Evolutionary conservation across 2,113 vertebrate species (phyloP).

Genomic region (Corythornis madagascariensis): DNA sequence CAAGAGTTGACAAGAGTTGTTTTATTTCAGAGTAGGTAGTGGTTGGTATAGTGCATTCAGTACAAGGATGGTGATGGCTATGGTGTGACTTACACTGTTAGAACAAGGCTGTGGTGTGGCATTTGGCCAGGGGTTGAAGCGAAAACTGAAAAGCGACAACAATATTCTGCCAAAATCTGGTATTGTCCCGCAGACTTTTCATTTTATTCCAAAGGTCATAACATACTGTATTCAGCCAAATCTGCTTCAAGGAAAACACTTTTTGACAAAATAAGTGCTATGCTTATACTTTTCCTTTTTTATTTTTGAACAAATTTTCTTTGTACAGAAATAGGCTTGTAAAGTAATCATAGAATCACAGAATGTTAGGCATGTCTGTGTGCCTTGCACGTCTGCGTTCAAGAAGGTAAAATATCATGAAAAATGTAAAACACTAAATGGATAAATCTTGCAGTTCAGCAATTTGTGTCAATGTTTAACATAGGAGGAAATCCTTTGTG

Average conservation of each 20-base stretch:
- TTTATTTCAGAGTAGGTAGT: slow-evolving; percentile 8
- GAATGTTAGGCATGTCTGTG: too few species aligned
- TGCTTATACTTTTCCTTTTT: neutral
- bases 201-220: slow-evolving; percentile 53
- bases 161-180: slow-evolving; percentile 43
- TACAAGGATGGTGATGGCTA: neutral
- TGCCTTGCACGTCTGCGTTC: neutral
- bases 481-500: slow-evolving; percentile 57
- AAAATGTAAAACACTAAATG: neutral
- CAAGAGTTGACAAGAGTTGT: slow-evolving; percentile 12
- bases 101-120: slow-evolving; percentile 42
- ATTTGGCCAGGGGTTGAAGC: slow-evolving; percentile 2
- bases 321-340: neutral
- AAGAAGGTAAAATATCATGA: slow-evolving; percentile 18
- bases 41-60: neutral
- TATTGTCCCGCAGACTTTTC: slow-evolving; percentile 34
- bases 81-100: slow-evolving; percentile 10
- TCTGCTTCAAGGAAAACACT: slow-evolving; percentile 35
- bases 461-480: slow-evolving; percentile 40
- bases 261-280: slow-evolving; percentile 32
- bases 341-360: neutral
- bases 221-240: slow-evolving; percentile 8
- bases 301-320: neutral
- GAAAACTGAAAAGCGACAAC: slow-evolving; percentile 39
- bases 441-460: slow-evolving; percentile 31